Base-by-base conservation (phyloP, 2,888 invertebrate species). In the Pinctada fucata region DNA sequence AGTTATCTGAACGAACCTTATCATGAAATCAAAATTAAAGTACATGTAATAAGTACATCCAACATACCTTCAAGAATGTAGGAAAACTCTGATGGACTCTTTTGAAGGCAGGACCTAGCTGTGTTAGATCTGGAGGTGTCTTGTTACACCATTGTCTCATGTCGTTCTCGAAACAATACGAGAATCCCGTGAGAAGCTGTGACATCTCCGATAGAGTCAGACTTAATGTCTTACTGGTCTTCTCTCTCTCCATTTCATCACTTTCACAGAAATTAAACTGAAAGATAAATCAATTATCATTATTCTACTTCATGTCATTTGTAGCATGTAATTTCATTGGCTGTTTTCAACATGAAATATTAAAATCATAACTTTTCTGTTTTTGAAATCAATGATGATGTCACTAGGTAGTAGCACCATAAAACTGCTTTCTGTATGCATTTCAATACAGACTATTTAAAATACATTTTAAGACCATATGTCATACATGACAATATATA, bases 101-200 rank as follows among this genome's bases (percentile, higher is more conserved):
- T 82, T 89, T 89, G 78, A 91, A 87, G 3, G 88, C 86, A 45
- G 88, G 86, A 1, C 90, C 90, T 8, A 90, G 84, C 63, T 88
- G 85, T 49, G 87, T 87, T 50, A 90, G 83, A 4, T 84, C 75
- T 8, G 90, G 90, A 5, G 88, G 87, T 0, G 83, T 76, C 74
- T 88, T 88, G 80, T 90, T 87, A 76, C 91, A 91, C 91, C 91
- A 91, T 58, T 88, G 87, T 52, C 82, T 83, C 86, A 91, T 87
- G 80, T 90, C 90, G 58, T 88, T 90, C 84, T 91, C 90, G 76
- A 86, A 91, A 79, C 89, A 88, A 81, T 89, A 90, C 3, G 88
- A 86, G 79, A 91, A 91, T 52, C 90, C 88, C 0, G 86, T 83
- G 10, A 88, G 83, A 52, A 91, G 83, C 83, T 91, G 91, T n/a